These are phyloP conservation scores for Melinopterus prodromus DNA, from an alignment of 2,888 invertebrate species.

Conservation along the genomic window DNA sequence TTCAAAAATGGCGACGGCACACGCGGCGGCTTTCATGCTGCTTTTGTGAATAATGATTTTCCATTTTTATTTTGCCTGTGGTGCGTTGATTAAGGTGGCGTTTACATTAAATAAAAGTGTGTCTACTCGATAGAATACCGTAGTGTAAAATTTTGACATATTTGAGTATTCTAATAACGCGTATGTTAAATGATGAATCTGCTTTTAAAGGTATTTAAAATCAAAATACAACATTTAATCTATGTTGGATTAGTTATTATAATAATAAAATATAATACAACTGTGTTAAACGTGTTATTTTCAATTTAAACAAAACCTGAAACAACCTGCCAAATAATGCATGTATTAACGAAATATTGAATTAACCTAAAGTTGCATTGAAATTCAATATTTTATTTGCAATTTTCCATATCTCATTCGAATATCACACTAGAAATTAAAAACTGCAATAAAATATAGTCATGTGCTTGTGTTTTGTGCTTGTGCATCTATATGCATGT, in stretches of 20 bases:
- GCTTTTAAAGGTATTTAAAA: too few relatives aligned
- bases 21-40: constrained; percentile 18
- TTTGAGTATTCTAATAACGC: background rate
- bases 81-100: constrained; percentile 4
- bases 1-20: constrained; percentile 38
- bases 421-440: too few relatives aligned
- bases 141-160: background rate
- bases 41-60: background rate
- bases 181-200: too few relatives aligned
- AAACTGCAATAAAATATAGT: too few relatives aligned
- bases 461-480: too few relatives aligned
- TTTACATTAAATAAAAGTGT: background rate
- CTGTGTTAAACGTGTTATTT: background rate
- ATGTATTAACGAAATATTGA: background rate
- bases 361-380: background rate
- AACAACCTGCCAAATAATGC: background rate
- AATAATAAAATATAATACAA: too few relatives aligned
- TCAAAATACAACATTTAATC: too few relatives aligned
- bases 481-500: too few relatives aligned
- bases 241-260: too few relatives aligned
- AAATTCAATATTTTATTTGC: too few relatives aligned
- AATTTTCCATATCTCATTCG: too few relatives aligned
- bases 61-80: background rate
- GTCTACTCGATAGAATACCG: background rate
- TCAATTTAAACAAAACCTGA: background rate